phyloP scores from a whole-genome alignment of 2,113 vertebrate species.

The Apodemus sylvaticus region DNA sequence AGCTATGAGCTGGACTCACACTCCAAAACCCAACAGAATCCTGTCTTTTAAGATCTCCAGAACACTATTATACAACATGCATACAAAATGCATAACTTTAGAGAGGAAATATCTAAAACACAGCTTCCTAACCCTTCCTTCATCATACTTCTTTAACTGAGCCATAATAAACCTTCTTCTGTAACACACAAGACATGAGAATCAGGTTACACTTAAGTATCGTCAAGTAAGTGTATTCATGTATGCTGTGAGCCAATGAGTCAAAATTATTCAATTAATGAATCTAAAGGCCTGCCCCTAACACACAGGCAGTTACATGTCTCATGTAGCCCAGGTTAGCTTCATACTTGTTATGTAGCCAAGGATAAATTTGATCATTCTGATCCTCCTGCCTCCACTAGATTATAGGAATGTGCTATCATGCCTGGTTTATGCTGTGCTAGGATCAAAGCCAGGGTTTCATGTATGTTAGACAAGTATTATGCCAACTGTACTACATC shows the following conservation, averaged over 20 bases:
- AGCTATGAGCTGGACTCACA: not conserved
- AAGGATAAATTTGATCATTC: not conserved
- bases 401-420: not conserved
- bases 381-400: not conserved
- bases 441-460: not conserved
- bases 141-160: slow-evolving; percentile 23
- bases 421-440: not conserved
- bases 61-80: not conserved
- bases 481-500: not conserved
- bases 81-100: not conserved
- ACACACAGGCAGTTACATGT: not conserved
- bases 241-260: slow-evolving; percentile 5
- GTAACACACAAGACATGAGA: not conserved
- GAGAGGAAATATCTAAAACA: not conserved
- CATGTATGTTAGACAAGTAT: not conserved
- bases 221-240: slow-evolving; percentile 1
- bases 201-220: not conserved
- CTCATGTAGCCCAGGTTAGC: not conserved
- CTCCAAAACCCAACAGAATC: not conserved
- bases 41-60: not conserved
- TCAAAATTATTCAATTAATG: slow-evolving; percentile 22
- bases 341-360: not conserved
- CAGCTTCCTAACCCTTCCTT: not conserved
- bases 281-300: not conserved
- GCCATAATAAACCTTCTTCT: not conserved